Percentiles rank a stretch among this genome's conserved stretches.
Conservation (phyloP, 1,140 invertebrate genomes). For the Pseudobourletiella spinata region DNA sequence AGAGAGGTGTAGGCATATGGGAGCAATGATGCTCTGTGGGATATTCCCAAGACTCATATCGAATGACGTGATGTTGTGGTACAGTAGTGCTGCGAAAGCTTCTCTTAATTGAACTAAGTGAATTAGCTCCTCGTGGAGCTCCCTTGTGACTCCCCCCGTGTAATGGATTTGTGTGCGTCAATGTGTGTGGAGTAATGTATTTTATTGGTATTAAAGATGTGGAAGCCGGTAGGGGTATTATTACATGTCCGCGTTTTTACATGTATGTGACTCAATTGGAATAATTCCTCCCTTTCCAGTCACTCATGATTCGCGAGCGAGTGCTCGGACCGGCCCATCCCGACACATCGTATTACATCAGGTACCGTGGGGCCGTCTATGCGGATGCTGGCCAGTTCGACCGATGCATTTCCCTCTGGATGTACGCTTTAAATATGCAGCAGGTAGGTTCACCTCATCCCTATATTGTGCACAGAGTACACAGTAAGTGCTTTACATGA, state of each 20-base stretch:
- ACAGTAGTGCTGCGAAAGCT: too few relatives aligned
- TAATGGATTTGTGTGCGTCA: neutral
- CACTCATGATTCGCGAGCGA: slow-evolving; percentile 81
- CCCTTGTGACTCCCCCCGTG: too few relatives aligned
- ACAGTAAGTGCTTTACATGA: too few relatives aligned
- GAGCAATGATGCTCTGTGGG: too few relatives aligned
- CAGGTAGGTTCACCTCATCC: slow-evolving; percentile 47
- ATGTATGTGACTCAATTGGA: neutral
- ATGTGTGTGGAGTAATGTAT: neutral
- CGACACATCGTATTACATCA: slow-evolving; percentile 91
- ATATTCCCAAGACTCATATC: too few relatives aligned
- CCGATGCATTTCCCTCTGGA: slow-evolving; percentile 86
- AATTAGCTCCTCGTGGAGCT: too few relatives aligned
- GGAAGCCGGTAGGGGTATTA: too few relatives aligned
- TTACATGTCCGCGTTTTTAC: neutral
- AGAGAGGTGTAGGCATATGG: too few relatives aligned
- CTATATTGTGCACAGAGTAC: too few relatives aligned
- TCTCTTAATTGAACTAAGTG: too few relatives aligned
- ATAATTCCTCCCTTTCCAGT: slow-evolving; percentile 40
- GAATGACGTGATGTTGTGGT: too few relatives aligned
- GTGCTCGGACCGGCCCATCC: slow-evolving; percentile 89
- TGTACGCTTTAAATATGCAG: slow-evolving; percentile 94
- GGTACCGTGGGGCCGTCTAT: slow-evolving; percentile 86
- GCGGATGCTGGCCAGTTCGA: slow-evolving; percentile 88
- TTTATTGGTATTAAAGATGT: too few relatives aligned